These are phyloP conservation scores for Hirtodrosophila confusa DNA, from an alignment of 2,888 invertebrate genomes.

Conservation along the genomic window DNA sequence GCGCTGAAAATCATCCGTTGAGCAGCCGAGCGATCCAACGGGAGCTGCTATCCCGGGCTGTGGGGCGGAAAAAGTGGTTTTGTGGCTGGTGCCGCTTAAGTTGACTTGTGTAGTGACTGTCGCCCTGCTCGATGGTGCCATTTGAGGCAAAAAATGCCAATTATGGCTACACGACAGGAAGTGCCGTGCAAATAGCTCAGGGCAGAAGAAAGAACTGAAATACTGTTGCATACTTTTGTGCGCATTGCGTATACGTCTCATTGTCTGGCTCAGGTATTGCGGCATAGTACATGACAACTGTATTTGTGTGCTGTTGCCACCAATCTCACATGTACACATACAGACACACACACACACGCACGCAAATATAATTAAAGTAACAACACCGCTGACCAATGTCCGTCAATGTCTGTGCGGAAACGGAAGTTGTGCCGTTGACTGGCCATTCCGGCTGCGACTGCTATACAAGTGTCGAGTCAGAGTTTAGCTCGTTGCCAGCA, in stretches of 20 bases:
- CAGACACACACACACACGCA: background rate
- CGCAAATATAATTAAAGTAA: conserved; percentile 59
- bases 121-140: conserved; percentile 16
- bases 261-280: conserved; percentile 1
- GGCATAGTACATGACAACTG: conserved; percentile 16
- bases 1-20: conserved; percentile 53
- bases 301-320: conserved; percentile 16
- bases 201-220: conserved; percentile 13
- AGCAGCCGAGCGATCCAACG: conserved; percentile 19
- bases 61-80: conserved; percentile 8
- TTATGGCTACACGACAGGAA: conserved; percentile 62
- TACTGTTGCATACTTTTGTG: conserved; percentile 50
- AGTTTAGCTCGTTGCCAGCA: conserved; percentile 39
- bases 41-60: background rate
- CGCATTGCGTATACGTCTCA: conserved; percentile 52
- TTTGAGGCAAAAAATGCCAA: conserved; percentile 60
- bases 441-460: conserved; percentile 2
- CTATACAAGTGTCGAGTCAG: conserved; percentile 20
- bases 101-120: conserved; percentile 52
- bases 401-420: conserved; percentile 37
- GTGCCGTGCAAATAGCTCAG: conserved; percentile 40
- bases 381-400: conserved; percentile 38
- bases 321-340: conserved; percentile 1
- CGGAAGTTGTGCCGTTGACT: conserved; percentile 35
- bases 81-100: conserved; percentile 39